These are phyloP conservation scores for Corythornis madagascariensis DNA, from an alignment of 2,113 vertebrate genomes.

Conservation along the genomic window DNA sequence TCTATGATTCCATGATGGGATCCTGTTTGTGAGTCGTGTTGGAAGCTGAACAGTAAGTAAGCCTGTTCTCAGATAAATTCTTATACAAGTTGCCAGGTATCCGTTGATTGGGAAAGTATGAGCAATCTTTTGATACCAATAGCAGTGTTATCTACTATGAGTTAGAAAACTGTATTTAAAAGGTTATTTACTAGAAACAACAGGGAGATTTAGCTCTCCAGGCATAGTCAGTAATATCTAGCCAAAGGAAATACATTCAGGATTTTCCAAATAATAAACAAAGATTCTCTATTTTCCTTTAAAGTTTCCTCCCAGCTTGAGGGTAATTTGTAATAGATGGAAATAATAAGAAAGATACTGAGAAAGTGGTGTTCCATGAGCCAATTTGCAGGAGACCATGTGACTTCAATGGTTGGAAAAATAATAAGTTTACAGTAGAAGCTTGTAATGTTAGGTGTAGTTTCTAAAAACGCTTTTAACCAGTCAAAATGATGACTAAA, in stretches of 20 bases:
- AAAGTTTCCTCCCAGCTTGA: neutral
- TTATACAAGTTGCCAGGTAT: neutral
- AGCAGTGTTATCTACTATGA: neutral
- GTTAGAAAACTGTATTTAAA: constrained; percentile 32
- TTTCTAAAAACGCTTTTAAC: constrained; percentile 5
- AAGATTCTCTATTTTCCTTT: neutral
- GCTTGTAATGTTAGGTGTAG: neutral
- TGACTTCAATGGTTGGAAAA: constrained; percentile 18
- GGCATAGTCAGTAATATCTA: constrained; percentile 2
- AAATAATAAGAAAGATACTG: constrained; percentile 33
- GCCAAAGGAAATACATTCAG: constrained; percentile 16
- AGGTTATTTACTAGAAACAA: constrained; percentile 37
- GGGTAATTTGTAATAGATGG: neutral
- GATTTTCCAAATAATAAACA: constrained; percentile 42
- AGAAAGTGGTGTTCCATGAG: neutral
- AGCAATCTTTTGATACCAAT: constrained; percentile 6
- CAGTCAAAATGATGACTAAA: neutral
- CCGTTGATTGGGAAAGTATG: neutral
- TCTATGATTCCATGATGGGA: neutral
- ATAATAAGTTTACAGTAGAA: neutral
- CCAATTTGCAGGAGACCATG: constrained; percentile 11
- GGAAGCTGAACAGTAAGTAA: constrained; percentile 29
- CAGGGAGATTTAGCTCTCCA: neutral
- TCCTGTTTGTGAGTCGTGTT: neutral
- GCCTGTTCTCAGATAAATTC: constrained; percentile 23